Conservation (phyloP, 2,797 vertebrate genomes). For the Neostethus bicornis region DNA sequence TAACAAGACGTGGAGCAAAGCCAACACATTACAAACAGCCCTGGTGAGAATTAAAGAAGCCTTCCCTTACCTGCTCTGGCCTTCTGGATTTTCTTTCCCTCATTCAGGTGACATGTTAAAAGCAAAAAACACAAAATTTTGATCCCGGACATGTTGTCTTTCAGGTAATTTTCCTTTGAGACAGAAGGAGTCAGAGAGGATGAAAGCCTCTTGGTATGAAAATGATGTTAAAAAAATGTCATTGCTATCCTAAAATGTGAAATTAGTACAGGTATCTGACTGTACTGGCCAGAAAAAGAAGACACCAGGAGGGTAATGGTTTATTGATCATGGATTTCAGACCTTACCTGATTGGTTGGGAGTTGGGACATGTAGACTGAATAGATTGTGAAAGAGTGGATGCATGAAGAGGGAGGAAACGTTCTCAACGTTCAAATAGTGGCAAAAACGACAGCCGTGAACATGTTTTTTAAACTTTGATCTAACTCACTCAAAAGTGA, state of each 20-base stretch:
- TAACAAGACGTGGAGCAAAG: neutral
- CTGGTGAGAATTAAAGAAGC: neutral
- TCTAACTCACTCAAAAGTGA: neutral
- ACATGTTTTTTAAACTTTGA: neutral
- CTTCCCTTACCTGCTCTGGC: constrained; percentile 68
- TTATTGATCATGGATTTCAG: constrained; percentile 41
- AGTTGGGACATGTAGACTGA: constrained; percentile 23
- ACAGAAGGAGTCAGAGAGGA: constrained; percentile 2
- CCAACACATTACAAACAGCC: neutral
- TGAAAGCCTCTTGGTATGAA: constrained; percentile 21
- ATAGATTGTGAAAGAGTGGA: constrained; percentile 64
- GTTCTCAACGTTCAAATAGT: constrained; percentile 20
- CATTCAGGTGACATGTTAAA: constrained; percentile 57
- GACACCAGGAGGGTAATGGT: constrained; percentile 24
- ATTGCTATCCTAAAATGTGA: constrained; percentile 15
- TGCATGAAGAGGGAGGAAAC: constrained; percentile 19
- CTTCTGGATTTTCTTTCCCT: constrained; percentile 65
- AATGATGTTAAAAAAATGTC: constrained; percentile 27
- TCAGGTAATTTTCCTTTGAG: constrained; percentile 20
- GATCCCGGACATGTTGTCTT: constrained; percentile 58
- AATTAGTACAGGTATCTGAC: constrained; percentile 19
- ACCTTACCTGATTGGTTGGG: constrained; percentile 68
- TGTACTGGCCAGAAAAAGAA: constrained; percentile 23
- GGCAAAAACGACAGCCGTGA: constrained; percentile 9
- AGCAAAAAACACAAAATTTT: constrained; percentile 70